A percentile compares a stretch with the other conserved stretches of the same genome.
phyloP scores from a whole-genome alignment of 2,113 vertebrate species.

The Pteruthius melanotis region DNA sequence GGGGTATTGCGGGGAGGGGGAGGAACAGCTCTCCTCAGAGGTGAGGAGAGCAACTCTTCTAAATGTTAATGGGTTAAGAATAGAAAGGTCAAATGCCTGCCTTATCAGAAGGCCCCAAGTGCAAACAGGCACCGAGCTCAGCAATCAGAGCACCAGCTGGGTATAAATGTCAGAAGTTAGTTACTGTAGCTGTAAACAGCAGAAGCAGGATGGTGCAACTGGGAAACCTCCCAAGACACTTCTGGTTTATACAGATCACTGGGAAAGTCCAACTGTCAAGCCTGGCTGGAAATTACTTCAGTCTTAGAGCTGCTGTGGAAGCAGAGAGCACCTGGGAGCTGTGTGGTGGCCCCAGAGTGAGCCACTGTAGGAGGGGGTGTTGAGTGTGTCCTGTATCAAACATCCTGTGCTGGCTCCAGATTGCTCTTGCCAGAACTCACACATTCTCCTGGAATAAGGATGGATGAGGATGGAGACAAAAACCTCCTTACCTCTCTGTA shows the following conservation, averaged over 20 bases:
- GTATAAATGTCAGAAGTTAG: neutral
- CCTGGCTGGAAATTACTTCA: neutral
- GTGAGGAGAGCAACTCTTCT: constrained; percentile 41
- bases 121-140: constrained; percentile 27
- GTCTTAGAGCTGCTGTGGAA: neutral
- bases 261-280: constrained; percentile 61
- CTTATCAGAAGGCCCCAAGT: constrained; percentile 46
- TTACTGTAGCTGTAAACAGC: constrained; percentile 5
- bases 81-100: constrained; percentile 61
- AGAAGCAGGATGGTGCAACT: constrained; percentile 22
- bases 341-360: neutral
- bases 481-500: neutral
- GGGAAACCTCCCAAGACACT: constrained; percentile 64
- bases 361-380: neutral
- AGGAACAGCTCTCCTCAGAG: neutral
- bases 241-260: constrained; percentile 55
- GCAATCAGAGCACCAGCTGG: neutral
- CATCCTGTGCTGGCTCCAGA: neutral
- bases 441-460: neutral
- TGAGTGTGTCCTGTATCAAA: neutral
- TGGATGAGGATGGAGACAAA: neutral
- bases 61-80: constrained; percentile 64
- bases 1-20: neutral
- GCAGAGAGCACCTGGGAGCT: neutral
- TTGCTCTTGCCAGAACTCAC: neutral